Base-by-base conservation (phyloP, 2,888 invertebrate species). In the Nomada fabriciana region DNA sequence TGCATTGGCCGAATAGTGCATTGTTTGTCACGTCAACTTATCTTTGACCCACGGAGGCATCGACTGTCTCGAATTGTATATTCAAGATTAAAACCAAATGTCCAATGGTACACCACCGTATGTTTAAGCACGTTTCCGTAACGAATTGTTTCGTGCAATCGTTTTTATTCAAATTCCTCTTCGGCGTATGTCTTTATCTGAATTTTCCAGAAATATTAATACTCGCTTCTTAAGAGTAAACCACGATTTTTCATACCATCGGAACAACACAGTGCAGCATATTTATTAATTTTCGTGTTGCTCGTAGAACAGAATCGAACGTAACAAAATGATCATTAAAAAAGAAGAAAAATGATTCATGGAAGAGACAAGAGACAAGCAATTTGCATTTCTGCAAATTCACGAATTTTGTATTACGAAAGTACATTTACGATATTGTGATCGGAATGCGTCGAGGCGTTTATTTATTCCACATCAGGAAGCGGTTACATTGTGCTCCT, bases 401-500 rank as follows among this genome's bases (percentile, higher is more conserved):
- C 25, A 25, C 25, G 25, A 74, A 59, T 25, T 57, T n/a, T 13
- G 59, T 43, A 23, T 23, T 25, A 25, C 20, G 13, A n/a, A 53
- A 52, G 13, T 59, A 71, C 7, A 80, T 67, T 23, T 47, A 63
- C 75, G 59, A 75, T 80, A 75, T 80, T 60, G 47, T 71, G 15
- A 63, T 72, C 52, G 80, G 80, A 82, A 82, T 80, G 80, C 53
- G 57, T 47, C 63, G 75, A 75, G 75, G 59, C 69, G 63, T 80
- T 82, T 57, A 53, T 72, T 69, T 63, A 68, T 80, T 75, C 50
- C 71, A 72, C 71, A 36, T 57, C 67, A 43, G 52, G 65, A 75
- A 80, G n/a, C 71, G 50, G 61, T 70, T 61, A 50, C 67, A 74
- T 79, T 79, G 70, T 74, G 43, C 63, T 60, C 20, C 25, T 10